These are phyloP conservation scores for Dolomedes plantarius DNA, from an alignment of 2,888 invertebrate genomes.

Conservation along the genomic window DNA sequence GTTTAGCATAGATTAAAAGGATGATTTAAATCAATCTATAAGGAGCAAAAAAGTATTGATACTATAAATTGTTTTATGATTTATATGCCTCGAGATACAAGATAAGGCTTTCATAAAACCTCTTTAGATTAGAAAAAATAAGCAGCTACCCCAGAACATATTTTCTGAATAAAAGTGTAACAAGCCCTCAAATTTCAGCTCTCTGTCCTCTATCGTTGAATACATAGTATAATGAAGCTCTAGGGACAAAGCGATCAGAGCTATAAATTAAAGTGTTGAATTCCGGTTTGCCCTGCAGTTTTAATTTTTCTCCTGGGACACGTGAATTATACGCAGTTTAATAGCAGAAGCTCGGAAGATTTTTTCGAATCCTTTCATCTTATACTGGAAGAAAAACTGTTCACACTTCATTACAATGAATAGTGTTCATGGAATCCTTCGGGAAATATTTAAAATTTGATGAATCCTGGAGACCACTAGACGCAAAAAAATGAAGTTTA, in stretches of 20 bases:
- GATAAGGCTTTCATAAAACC: background rate
- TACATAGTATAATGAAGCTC: constrained; percentile 61
- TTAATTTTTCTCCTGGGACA: constrained; percentile 53
- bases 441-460: constrained; percentile 3
- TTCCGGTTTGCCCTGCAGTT: constrained; percentile 62
- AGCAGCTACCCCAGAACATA: too few relatives aligned
- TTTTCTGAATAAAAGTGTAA: constrained; percentile 15
- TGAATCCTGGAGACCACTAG: background rate
- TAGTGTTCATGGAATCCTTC: constrained; percentile 33
- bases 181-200: constrained; percentile 40
- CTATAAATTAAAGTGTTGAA: constrained; percentile 63
- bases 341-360: constrained; percentile 19
- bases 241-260: constrained; percentile 30
- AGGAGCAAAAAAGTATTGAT: too few relatives aligned
- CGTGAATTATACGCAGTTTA: constrained; percentile 51
- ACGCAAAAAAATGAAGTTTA: background rate
- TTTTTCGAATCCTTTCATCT: constrained; percentile 25
- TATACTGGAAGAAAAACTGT: constrained; percentile 37
- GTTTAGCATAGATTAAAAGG: too few relatives aligned
- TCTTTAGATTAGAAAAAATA: background rate
- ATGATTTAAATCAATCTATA: too few relatives aligned
- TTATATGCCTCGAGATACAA: background rate
- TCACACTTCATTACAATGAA: constrained; percentile 59
- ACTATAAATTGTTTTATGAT: background rate
- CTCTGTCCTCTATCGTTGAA: constrained; percentile 38